These are phyloP conservation scores for Calosoma granatense DNA, from an alignment of 1,140 invertebrate genomes.

Conservation along the genomic window DNA sequence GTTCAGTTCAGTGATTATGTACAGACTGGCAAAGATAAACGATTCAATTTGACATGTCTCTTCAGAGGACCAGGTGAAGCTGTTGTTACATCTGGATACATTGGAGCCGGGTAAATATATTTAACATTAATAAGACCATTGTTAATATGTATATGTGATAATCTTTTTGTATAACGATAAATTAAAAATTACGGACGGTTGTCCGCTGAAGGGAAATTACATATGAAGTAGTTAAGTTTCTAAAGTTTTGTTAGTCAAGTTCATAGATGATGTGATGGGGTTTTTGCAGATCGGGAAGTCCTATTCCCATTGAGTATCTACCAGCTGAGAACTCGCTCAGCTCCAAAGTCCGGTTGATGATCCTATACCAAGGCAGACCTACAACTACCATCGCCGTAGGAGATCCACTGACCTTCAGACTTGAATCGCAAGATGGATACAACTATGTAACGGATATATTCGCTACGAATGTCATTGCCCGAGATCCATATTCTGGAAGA, in stretches of 20 bases:
- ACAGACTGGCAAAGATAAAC: constrained; percentile 80
- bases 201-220: too few relatives aligned
- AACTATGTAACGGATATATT: constrained; percentile 85
- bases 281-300: constrained; percentile 65
- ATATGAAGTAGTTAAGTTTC: too few relatives aligned
- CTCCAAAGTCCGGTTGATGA: constrained; percentile 73
- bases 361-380: constrained; percentile 78
- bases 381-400: constrained; percentile 91
- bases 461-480: constrained; percentile 85
- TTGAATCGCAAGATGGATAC: constrained; percentile 83
- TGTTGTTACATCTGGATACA: constrained; percentile 86
- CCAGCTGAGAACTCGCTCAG: constrained; percentile 83
- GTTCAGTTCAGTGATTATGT: constrained; percentile 90
- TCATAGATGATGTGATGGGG: neutral
- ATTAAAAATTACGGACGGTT: too few relatives aligned
- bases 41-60: constrained; percentile 85
- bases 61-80: constrained; percentile 85
- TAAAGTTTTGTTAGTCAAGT: too few relatives aligned
- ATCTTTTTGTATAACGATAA: too few relatives aligned
- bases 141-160: too few relatives aligned
- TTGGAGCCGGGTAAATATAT: constrained; percentile 73
- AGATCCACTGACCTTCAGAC: constrained; percentile 78
- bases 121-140: constrained; percentile 11
- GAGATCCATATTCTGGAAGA: constrained; percentile 83
- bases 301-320: constrained; percentile 82